Percentiles rank a stretch among this genome's conserved stretches.
Conservation (phyloP, 2,797 vertebrate species). For the Rhynchonycteris naso region DNA sequence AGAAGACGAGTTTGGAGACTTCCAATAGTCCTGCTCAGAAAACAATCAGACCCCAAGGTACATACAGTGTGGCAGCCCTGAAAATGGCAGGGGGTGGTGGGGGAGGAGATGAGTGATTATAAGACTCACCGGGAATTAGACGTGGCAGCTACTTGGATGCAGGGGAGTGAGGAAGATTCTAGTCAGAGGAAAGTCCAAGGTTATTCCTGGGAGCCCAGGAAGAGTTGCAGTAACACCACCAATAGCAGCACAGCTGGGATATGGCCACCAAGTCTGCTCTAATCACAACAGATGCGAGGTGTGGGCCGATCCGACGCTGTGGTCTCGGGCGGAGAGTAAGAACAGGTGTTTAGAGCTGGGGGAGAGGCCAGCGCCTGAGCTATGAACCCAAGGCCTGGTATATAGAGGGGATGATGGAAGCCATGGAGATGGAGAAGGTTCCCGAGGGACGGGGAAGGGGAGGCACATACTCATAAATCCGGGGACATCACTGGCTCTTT, state of each 20-base stretch:
- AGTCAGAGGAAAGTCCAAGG: not conserved
- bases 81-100: not conserved
- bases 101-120: not conserved
- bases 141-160: not conserved
- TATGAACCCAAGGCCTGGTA: not conserved
- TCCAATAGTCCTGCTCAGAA: not conserved
- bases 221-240: not conserved
- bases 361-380: not conserved
- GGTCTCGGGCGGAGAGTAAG: not conserved
- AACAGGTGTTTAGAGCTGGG: not conserved
- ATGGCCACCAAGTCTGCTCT: not conserved
- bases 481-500: not conserved
- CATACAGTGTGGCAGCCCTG: not conserved
- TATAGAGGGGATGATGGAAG: not conserved
- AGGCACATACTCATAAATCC: not conserved
- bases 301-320: not conserved
- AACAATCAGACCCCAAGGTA: not conserved
- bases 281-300: too few species aligned
- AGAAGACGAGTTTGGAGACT: not conserved
- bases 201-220: not conserved
- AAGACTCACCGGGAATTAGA: not conserved
- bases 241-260: not conserved
- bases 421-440: not conserved
- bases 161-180: not conserved
- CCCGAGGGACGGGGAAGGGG: not conserved